A percentile compares a stretch with the other conserved stretches of the same genome.
Conservation (phyloP, 1,140 invertebrate genomes). For the Diachasmimorpha longicaudata region DNA sequence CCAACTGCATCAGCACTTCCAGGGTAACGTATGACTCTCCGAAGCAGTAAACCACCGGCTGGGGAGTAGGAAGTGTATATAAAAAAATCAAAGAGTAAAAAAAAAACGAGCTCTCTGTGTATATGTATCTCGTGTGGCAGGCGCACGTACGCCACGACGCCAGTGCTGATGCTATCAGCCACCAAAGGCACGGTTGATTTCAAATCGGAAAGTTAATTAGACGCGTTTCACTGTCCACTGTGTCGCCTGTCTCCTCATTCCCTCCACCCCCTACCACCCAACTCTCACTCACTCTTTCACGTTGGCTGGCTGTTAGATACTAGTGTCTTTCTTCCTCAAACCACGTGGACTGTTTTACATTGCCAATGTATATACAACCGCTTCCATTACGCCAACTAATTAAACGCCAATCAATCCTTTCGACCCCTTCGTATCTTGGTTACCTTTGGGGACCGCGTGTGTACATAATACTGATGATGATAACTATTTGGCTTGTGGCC, state of each 20-base stretch:
- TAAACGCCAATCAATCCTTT: constrained; percentile 48
- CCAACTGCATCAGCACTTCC: too few species aligned
- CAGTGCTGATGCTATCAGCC: constrained; percentile 46
- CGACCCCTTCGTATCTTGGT: constrained; percentile 14
- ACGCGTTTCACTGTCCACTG: constrained; percentile 48
- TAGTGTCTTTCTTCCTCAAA: constrained; percentile 12
- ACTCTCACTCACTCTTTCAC: too few species aligned
- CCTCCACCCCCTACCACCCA: too few species aligned
- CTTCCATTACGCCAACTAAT: constrained; percentile 52
- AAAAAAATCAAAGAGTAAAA: not conserved
- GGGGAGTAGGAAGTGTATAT: not conserved
- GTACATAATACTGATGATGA: not conserved
- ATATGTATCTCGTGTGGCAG: constrained; percentile 13
- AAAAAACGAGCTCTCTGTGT: not conserved
- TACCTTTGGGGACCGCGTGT: not conserved
- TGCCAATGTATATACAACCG: constrained; percentile 14
- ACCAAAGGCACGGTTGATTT: constrained; percentile 42
- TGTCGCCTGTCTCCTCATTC: constrained; percentile 33
- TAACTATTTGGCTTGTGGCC: not conserved
- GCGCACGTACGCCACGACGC: not conserved
- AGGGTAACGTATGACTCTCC: too few species aligned
- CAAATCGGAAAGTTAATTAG: constrained; percentile 56
- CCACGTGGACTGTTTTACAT: constrained; percentile 10
- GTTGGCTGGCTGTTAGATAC: not conserved
- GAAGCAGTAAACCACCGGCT: too few species aligned